Base-by-base conservation (phyloP, 30 jellyfish, hydroid and myxozoan species). In the Hydractinia echinata region DNA sequence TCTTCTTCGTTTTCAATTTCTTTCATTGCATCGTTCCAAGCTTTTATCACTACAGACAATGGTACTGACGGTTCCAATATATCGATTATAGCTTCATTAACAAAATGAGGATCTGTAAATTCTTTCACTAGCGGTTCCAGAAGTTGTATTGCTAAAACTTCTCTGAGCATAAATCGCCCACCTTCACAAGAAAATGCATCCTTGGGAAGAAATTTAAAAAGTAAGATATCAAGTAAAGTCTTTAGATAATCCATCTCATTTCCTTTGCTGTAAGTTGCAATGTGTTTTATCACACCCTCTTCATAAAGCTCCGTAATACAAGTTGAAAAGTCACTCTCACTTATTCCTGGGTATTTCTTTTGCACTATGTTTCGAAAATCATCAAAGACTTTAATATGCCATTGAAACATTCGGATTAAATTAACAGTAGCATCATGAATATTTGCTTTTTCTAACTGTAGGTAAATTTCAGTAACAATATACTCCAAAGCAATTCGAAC, bases 111-210 rank as follows among this genome's bases (percentile, higher is more conserved):
- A 55, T 87, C 95, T 4, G 96, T 87, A 62, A 92, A 70, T 6
- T 81, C 73, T 74, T 92, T 86, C 18, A 92, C 85, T 67, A 92
- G 69, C 55, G 82, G 79, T 51, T 84, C 82, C 64, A 92, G 50
- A 15, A 90, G 89, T 73, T 92, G 96, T 7, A 92, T 87, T 1
- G 98, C 96, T 49, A 92, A 81, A 53, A 92, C 82, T 77, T 92
- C 98, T 19, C 98, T 79, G 76, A 92, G 70, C 93, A 92, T 83
- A 51, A 92, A 92, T 56, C 98, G 82, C 7, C 98, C 98, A 5
- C 98, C 90, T 81, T 86, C 95, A 70, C 98, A 92, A 14, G 95
- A 83, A 61, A 92, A 86, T 5, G 91, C 76, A 51, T 79, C 89
- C 8, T 68, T 80, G 18, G 98, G 98, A 51, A 84, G 67, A 52